Evolutionary conservation across 2,888 invertebrate genomes (phyloP).

Genomic region (Drosophila tanythrix): DNA sequence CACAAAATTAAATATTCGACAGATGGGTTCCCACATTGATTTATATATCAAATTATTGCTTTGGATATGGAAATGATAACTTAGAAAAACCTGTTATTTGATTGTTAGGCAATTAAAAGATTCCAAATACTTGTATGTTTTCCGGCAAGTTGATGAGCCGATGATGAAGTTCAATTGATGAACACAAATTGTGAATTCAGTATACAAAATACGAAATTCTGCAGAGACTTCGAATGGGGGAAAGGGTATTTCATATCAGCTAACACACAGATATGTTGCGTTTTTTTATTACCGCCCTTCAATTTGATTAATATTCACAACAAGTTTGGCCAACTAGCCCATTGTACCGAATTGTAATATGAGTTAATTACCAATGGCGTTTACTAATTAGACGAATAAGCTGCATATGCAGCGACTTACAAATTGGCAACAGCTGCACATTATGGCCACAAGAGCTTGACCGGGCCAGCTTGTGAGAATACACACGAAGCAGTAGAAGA

Average conservation of each 20-base stretch:
- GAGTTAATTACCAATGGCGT: slow-evolving; percentile 67
- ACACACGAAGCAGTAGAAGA: background rate
- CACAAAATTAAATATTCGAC: background rate
- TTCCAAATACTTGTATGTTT: background rate
- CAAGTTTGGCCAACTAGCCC: slow-evolving; percentile 1
- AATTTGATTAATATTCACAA: slow-evolving; percentile 14
- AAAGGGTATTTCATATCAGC: background rate
- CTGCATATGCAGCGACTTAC: slow-evolving; percentile 42
- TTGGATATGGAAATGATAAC: background rate
- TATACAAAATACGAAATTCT: background rate
- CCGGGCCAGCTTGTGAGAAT: slow-evolving; percentile 1
- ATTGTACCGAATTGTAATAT: slow-evolving; percentile 38
- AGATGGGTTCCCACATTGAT: background rate
- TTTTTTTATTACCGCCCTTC: background rate
- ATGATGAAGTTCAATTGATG: background rate
- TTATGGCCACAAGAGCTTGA: slow-evolving; percentile 36
- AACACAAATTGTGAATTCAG: background rate
- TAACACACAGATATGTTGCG: background rate
- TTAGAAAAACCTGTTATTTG: background rate
- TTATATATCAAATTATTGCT: background rate
- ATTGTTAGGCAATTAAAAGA: background rate
- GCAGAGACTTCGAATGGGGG: background rate
- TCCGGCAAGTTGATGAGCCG: background rate
- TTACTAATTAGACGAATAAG: slow-evolving; percentile 63
- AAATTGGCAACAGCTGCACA: slow-evolving; percentile 51